Evolutionary conservation across 2,113 vertebrate genomes (phyloP).

Genomic region (Otocyon megalotis): DNA sequence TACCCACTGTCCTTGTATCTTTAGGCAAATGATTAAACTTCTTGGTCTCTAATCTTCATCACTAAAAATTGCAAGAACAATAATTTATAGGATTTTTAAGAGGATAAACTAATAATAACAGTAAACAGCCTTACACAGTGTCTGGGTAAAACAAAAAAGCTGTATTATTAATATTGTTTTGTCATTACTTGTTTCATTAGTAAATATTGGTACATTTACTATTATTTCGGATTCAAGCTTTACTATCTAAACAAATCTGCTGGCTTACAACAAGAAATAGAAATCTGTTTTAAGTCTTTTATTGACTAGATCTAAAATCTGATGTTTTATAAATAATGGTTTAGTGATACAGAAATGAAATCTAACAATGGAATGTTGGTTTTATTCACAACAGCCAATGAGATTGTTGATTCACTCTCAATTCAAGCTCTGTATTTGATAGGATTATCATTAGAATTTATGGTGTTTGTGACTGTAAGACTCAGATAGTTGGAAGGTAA

Average conservation of each 20-base stretch:
- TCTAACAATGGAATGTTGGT: neutral
- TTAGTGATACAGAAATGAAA: slow-evolving; percentile 36
- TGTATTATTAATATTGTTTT: neutral
- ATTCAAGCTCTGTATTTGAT: neutral
- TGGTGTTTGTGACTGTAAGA: slow-evolving; percentile 6
- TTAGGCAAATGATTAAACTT: slow-evolving; percentile 44
- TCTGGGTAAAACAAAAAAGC: neutral
- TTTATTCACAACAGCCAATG: neutral
- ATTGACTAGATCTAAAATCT: slow-evolving; percentile 25
- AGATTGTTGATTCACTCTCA: neutral
- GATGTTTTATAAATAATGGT: slow-evolving; percentile 14
- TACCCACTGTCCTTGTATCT: neutral
- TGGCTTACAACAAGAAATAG: neutral
- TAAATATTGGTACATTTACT: neutral
- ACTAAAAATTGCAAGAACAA: neutral
- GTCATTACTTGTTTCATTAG: neutral
- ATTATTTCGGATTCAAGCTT: neutral
- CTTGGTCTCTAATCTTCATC: neutral
- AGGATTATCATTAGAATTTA: slow-evolving; percentile 58
- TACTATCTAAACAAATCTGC: neutral
- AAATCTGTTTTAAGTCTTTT: neutral
- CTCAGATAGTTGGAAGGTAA: neutral
- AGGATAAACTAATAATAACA: neutral
- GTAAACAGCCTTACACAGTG: neutral
- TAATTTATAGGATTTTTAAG: neutral